Evolutionary conservation across 1,140 invertebrate species (phyloP).

Genomic region (Colletes gigas): DNA sequence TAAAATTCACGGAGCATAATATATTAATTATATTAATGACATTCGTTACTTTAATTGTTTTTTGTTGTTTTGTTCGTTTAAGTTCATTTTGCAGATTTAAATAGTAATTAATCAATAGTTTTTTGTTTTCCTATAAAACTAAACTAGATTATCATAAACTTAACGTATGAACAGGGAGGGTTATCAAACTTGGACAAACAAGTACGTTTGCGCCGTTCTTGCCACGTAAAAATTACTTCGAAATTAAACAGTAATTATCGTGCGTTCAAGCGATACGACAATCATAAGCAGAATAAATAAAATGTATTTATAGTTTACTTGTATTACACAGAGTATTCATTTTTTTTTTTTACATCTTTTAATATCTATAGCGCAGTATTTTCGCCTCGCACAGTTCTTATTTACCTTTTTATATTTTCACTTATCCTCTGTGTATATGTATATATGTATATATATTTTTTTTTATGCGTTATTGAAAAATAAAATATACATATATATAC

Average conservation of each 20-base stretch:
- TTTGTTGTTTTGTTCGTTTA: slow-evolving; percentile 45
- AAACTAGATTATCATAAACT: slow-evolving; percentile 73
- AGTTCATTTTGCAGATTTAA: slow-evolving; percentile 61
- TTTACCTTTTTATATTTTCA: slow-evolving; percentile 31
- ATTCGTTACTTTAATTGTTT: slow-evolving; percentile 46
- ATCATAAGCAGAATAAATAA: slow-evolving; percentile 59
- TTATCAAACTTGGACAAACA: slow-evolving; percentile 54
- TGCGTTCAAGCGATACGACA: neutral
- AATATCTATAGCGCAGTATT: slow-evolving; percentile 45
- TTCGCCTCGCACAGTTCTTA: neutral
- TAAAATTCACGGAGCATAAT: slow-evolving; percentile 52
- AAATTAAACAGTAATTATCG: slow-evolving; percentile 31
- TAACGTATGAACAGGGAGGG: slow-evolving; percentile 62
- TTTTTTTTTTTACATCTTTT: slow-evolving; percentile 44
- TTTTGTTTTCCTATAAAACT: slow-evolving; percentile 64
- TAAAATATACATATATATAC: slow-evolving; percentile 44
- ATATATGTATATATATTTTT: slow-evolving; percentile 46
- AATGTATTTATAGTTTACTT: slow-evolving; percentile 47
- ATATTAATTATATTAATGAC: slow-evolving; percentile 55
- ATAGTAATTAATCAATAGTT: slow-evolving; percentile 58
- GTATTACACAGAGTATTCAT: slow-evolving; percentile 31
- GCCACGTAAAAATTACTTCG: slow-evolving; percentile 37
- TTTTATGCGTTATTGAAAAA: slow-evolving; percentile 35
- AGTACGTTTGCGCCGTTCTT: slow-evolving; percentile 56
- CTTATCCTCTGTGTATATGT: slow-evolving; percentile 33